Evolutionary conservation across 2,113 vertebrate species (phyloP).

Genomic region (Acrocephalus arundinaceus): DNA sequence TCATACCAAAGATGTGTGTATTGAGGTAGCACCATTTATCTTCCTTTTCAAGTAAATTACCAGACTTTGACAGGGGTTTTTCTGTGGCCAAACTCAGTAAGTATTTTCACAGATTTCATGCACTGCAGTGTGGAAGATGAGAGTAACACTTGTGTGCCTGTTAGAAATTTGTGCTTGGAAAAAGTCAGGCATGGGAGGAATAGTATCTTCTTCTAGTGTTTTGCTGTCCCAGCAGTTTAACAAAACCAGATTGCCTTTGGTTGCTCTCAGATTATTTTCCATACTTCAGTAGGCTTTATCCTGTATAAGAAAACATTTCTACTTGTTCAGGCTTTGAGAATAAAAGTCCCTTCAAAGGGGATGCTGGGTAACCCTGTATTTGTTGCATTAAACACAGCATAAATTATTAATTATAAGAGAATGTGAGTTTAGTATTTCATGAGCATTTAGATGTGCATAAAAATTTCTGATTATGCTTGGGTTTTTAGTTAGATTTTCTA

Average conservation of each 20-base stretch:
- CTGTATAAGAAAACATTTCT: background rate
- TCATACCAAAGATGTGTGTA: background rate
- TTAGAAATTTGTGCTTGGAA: background rate
- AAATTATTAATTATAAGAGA: background rate
- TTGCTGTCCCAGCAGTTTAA: background rate
- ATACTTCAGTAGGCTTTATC: background rate
- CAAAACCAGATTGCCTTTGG: background rate
- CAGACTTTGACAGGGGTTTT: background rate
- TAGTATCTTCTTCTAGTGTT: background rate
- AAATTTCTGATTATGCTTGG: background rate
- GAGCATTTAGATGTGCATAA: background rate
- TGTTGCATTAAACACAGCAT: background rate
- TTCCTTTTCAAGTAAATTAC: background rate
- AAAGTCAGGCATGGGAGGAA: background rate
- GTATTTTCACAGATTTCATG: background rate
- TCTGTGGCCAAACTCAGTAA: background rate
- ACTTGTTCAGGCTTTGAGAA: background rate
- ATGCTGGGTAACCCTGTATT: background rate
- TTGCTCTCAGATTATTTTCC: background rate
- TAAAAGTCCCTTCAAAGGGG: background rate
- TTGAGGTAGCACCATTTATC: background rate
- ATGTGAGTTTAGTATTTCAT: background rate
- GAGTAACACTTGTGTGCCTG: background rate
- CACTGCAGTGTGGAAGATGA: background rate
- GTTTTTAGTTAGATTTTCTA: background rate